phyloP scores from a whole-genome alignment of 2,113 vertebrate genomes.

The Carollia perspicillata region DNA sequence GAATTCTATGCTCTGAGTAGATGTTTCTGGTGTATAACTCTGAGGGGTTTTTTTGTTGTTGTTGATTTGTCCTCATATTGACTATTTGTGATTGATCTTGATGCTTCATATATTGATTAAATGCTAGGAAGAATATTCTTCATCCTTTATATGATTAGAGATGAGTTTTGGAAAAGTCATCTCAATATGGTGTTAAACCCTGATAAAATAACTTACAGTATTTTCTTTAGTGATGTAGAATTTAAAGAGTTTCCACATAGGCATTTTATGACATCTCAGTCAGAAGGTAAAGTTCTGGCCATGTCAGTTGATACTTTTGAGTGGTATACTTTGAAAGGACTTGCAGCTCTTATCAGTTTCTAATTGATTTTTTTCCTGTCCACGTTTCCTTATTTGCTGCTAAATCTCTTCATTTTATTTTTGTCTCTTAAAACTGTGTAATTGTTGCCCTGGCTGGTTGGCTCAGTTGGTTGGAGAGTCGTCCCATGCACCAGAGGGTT shows the following conservation, averaged over 20 bases:
- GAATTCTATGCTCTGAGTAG: not conserved
- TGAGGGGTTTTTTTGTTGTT: not conserved
- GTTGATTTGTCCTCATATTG: not conserved
- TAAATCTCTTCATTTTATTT: not conserved
- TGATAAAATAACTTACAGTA: constrained; percentile 13
- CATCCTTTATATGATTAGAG: constrained; percentile 1
- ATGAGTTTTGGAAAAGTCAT: not conserved
- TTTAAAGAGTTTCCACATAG: constrained; percentile 24
- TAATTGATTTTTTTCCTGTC: not conserved
- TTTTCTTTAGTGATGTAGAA: constrained; percentile 43
- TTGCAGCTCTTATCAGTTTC: not conserved
- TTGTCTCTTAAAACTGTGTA: constrained; percentile 12
- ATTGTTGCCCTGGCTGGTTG: not conserved
- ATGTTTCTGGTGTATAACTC: not conserved
- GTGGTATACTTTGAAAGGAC: not conserved
- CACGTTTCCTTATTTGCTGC: not conserved
- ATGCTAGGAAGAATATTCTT: not conserved
- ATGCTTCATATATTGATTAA: not conserved
- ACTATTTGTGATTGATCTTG: not conserved
- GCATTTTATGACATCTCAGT: not conserved
- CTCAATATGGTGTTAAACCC: not conserved
- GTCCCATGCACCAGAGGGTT: too few species aligned
- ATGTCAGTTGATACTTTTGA: not conserved
- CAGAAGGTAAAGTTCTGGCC: not conserved
- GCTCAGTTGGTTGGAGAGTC: not conserved